Evolutionary conservation across 2,888 invertebrate genomes (phyloP), one percentile per base, ranked within the genome.

Genomic region (Synergus laeviventris): DNA sequence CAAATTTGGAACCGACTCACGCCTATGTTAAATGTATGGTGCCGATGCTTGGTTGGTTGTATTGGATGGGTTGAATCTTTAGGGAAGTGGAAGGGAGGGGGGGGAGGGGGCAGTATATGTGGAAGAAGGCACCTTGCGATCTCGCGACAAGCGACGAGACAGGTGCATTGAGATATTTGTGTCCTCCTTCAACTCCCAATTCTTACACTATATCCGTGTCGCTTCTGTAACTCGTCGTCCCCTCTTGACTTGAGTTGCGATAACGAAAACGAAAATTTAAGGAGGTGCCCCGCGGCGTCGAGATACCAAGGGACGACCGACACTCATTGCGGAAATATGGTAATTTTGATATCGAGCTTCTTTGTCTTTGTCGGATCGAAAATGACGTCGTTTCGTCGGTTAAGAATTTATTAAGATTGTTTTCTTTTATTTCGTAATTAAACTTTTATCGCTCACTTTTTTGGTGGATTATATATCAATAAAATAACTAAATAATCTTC

Each of bases 181-280:
- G 59, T 49, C 42, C 74, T 74, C 59, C n/a, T 74, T 74, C 74
- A n/a, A 70, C 49, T 21, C 74, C 60, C 76, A 66, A 39, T 66
- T 64, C 66, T 21, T 38, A 56, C 36, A 49, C 64, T 56, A 66
- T 18, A 31, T 49, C 39, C 59, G 21, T 59, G 66, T 75, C 64
- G 24, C 74, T 74, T 61, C 60, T 74, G 60, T 60, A 59, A 56
- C 49, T 42, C 73, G 24, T 73, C 73, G 54, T 24, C 62, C 38
- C 38, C 38, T 36, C 62, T 62, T 62, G 24, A 49, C 49, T 54
- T 39, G 54, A 56, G 74, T 59, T 45, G 73, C 77, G 80, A 76
- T 78, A 77, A 79, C 74, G 77, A 76, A 74, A 78, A 78, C 75
- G 78, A 80, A 78, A 80, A 76, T 77, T 78, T 74, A 59, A 78